Evolutionary conservation across 2,113 vertebrate genomes (phyloP).

Genomic region (Vanacampus margaritifer): DNA sequence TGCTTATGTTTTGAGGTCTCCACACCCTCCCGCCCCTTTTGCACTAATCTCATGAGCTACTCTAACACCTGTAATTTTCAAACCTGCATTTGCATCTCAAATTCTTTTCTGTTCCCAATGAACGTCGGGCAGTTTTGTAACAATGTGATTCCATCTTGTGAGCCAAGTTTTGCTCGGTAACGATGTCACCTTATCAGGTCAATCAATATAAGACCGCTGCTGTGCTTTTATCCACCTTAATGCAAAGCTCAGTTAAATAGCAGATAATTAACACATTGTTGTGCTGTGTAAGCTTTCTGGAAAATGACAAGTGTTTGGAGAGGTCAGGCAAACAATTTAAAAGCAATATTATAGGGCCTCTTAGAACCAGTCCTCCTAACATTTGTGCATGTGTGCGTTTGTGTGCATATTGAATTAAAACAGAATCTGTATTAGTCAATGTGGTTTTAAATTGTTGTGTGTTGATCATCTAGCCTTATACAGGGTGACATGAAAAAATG

Average conservation of each 20-base stretch:
- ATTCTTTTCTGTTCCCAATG: not conserved
- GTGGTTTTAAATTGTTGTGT: no score
- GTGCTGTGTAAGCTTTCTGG: not conserved
- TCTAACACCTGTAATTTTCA: conserved; percentile 10
- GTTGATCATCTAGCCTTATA: no score
- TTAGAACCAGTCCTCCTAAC: not conserved
- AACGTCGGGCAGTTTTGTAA: not conserved
- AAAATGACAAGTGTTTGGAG: conserved; percentile 1
- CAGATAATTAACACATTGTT: not conserved
- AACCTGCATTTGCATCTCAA: not conserved
- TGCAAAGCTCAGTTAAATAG: not conserved
- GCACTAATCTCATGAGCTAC: conserved; percentile 12
- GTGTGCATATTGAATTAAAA: no score
- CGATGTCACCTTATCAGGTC: not conserved
- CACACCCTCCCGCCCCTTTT: conserved; percentile 13
- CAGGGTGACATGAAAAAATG: no score
- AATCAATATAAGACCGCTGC: not conserved
- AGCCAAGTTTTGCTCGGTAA: not conserved
- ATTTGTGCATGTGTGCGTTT: no score
- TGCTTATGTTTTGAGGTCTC: not conserved
- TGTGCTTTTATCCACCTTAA: not conserved
- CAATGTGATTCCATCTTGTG: not conserved
- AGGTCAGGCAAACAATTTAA: not conserved
- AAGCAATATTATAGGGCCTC: not conserved
- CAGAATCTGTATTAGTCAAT: no score